Evolutionary conservation across 2,113 vertebrate species (phyloP), one percentile per base, ranked within the genome.

Genomic region (Crotophaga sulcirostris): DNA sequence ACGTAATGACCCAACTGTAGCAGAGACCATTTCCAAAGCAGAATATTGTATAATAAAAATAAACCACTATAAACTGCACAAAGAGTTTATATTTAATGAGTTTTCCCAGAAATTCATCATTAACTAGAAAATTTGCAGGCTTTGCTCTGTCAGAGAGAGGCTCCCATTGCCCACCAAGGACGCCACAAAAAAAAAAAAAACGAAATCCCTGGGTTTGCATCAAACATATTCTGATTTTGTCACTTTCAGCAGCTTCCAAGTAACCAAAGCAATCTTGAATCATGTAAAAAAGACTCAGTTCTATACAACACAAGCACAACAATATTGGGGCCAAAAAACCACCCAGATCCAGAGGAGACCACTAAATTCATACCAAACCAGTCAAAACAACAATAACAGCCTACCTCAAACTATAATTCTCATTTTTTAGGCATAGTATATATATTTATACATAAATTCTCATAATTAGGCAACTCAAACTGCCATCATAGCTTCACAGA

Each of bases 191-290:
- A 18, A 31, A 29, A 17, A 16, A 44, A 4, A 25, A 24, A 11
- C 6, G n/a, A n/a, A n/a, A n/a, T n/a, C 3, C 26, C 4, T 3
- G 0, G 3, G 10, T 56, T 45, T 11, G 13, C 2, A 3, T 25
- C 6, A 40, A 62, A 12, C 0, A 0, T 28, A 11, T 17, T 13
- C 19, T 3, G 5, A 6, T 45, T 44, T 45, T 23, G 15, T 8
- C 28, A 2, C 8, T 72, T 72, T 33, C 1, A 73, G 40, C 18
- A 63, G 25, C 31, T 79, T 44, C 21, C 9, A 42, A 23, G 23
- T 31, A 60, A 63, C 23, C 23, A 74, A 26, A 3, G 5, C 13
- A 36, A 26, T 5, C 47, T 12, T 1, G 1, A 33, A 72, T 14
- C 8, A 3, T 16, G 4, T 19, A 13, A n/a, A 40, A 26, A 14